Percentiles rank a stretch among this genome's conserved stretches.
Conservation (phyloP, 2,888 invertebrate species). For the Cantharis lateralis region DNA sequence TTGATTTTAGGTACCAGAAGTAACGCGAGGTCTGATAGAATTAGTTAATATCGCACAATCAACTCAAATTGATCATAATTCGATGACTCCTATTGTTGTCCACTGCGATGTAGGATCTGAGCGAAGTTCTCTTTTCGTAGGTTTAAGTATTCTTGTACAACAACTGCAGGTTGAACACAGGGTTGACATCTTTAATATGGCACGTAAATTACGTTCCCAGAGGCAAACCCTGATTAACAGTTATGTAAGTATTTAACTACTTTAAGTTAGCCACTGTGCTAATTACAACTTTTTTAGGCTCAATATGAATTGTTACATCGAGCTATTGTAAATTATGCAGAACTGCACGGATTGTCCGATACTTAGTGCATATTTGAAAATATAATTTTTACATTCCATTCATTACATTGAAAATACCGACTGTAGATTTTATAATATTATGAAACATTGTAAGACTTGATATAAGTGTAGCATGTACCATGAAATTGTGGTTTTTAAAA, state of each 20-base stretch:
- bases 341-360: slow-evolving; percentile 79
- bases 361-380: slow-evolving; percentile 39
- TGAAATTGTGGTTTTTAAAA: not conserved
- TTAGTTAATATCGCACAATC: slow-evolving; percentile 77
- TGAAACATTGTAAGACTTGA: not conserved
- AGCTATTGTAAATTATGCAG: slow-evolving; percentile 87
- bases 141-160: slow-evolving; percentile 82
- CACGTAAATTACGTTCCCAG: slow-evolving; percentile 83
- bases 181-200: slow-evolving; percentile 84
- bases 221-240: slow-evolving; percentile 83
- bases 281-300: slow-evolving; percentile 64
- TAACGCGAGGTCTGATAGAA: slow-evolving; percentile 83
- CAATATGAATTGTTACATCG: slow-evolving; percentile 93
- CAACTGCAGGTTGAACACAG: slow-evolving; percentile 83
- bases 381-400: slow-evolving; percentile 28
- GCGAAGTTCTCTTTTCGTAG: slow-evolving; percentile 87
- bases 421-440: slow-evolving; percentile 1
- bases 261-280: not conserved
- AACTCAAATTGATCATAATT: slow-evolving; percentile 58
- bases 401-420: not conserved
- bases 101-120: slow-evolving; percentile 89
- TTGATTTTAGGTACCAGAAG: slow-evolving; percentile 69
- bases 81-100: slow-evolving; percentile 75
- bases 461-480: slow-evolving; percentile 1
- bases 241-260: slow-evolving; percentile 65